Percentiles rank a stretch among this genome's conserved stretches.
These are phyloP conservation scores for Enteromius thamalakanensis DNA, from an alignment of 2,797 vertebrate genomes.

Conservation along the genomic window DNA sequence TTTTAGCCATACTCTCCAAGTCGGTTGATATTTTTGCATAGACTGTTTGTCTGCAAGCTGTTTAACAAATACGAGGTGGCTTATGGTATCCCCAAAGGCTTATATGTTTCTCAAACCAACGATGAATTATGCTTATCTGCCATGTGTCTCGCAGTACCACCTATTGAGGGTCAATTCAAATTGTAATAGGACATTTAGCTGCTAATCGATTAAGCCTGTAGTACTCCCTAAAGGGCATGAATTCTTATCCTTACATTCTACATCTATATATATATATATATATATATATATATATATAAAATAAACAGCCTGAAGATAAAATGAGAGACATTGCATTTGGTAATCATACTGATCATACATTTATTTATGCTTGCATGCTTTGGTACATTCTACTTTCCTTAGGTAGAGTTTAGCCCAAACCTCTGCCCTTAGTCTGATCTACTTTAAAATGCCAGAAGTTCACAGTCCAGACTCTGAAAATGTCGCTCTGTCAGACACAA, in stretches of 20 bases:
- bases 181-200: background rate
- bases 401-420: constrained; percentile 13
- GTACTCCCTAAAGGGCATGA: background rate
- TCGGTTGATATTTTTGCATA: background rate
- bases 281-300: background rate
- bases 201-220: background rate
- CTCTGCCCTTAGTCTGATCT: constrained; percentile 17
- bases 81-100: background rate
- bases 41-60: background rate
- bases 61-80: background rate
- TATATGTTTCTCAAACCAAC: background rate
- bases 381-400: background rate
- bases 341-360: background rate
- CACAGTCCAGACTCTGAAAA: constrained; percentile 40
- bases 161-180: background rate
- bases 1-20: background rate
- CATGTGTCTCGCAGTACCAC: background rate
- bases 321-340: background rate
- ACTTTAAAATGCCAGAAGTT: constrained; percentile 53
- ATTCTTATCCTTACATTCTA: background rate
- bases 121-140: background rate
- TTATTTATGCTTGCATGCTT: background rate
- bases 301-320: background rate
- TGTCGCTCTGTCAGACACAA: constrained; percentile 45
- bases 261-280: background rate